Percentiles rank a stretch among this genome's conserved stretches.
These are phyloP conservation scores for Holotrichia oblita DNA, from an alignment of 1,140 invertebrate genomes.

Conservation along the genomic window DNA sequence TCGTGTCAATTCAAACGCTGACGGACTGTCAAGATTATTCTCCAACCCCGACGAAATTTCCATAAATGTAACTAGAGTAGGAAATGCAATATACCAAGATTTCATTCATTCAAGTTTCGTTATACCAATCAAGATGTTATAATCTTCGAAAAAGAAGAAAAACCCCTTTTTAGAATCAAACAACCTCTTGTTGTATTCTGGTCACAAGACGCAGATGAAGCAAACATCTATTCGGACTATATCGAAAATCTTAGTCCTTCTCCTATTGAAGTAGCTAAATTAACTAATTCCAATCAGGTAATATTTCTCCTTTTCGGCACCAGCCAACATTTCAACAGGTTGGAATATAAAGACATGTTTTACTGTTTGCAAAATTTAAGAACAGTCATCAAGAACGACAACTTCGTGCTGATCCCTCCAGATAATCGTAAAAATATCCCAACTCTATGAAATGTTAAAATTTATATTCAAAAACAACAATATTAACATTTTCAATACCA, in stretches of 20 bases:
- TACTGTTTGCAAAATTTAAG: neutral
- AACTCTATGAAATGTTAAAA: neutral
- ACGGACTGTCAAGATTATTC: too few species aligned
- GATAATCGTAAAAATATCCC: neutral
- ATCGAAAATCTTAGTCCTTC: too few species aligned
- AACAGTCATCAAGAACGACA: neutral
- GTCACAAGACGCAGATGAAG: too few species aligned
- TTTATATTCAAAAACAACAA: neutral
- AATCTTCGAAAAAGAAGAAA: too few species aligned
- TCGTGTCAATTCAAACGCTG: neutral
- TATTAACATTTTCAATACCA: neutral
- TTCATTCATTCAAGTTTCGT: neutral
- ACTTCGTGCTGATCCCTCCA: neutral
- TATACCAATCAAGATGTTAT: neutral
- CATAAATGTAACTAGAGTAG: neutral
- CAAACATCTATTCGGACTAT: too few species aligned
- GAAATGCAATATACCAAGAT: neutral
- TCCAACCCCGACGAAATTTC: too few species aligned
- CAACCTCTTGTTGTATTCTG: too few species aligned
- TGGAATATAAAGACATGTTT: too few species aligned
- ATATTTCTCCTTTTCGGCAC: neutral
- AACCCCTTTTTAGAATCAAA: too few species aligned
- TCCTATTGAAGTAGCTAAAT: too few species aligned
- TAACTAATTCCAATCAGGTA: neutral
- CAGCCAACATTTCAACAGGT: neutral